These are phyloP conservation scores for Anas platyrhynchos DNA, from an alignment of 2,113 vertebrate genomes.

Conservation along the genomic window DNA sequence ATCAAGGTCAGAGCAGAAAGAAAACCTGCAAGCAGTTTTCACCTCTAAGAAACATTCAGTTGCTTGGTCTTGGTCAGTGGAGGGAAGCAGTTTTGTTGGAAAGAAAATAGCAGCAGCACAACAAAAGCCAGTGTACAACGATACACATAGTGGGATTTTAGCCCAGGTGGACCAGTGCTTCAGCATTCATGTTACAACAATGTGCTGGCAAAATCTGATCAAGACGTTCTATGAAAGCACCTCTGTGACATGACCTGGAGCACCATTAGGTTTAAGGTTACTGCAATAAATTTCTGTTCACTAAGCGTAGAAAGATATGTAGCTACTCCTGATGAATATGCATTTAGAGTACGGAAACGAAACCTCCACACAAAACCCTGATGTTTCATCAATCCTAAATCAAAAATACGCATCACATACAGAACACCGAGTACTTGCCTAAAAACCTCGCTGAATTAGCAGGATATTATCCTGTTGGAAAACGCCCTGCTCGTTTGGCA, in stretches of 20 bases:
- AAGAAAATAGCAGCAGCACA: neutral
- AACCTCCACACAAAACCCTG: neutral
- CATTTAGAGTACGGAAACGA: neutral
- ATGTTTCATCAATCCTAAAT: neutral
- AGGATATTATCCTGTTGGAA: neutral
- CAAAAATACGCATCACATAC: neutral
- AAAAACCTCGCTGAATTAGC: neutral
- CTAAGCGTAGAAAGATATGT: neutral
- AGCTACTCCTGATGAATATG: neutral
- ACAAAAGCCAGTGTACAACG: neutral
- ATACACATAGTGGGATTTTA: neutral
- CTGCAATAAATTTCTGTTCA: neutral
- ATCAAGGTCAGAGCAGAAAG: slow-evolving; percentile 38
- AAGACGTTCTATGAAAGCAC: neutral
- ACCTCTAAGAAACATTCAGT: neutral
- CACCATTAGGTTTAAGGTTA: neutral
- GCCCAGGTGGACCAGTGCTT: neutral
- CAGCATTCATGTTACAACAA: neutral
- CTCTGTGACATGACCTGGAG: neutral
- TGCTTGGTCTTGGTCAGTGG: neutral
- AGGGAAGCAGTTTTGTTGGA: neutral
- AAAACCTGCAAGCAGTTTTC: neutral
- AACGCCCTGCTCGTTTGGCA: neutral
- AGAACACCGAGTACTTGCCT: neutral
- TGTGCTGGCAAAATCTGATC: neutral